Conservation (phyloP, 2,797 vertebrate species). For the Heteromormyrus szaboi region DNA sequence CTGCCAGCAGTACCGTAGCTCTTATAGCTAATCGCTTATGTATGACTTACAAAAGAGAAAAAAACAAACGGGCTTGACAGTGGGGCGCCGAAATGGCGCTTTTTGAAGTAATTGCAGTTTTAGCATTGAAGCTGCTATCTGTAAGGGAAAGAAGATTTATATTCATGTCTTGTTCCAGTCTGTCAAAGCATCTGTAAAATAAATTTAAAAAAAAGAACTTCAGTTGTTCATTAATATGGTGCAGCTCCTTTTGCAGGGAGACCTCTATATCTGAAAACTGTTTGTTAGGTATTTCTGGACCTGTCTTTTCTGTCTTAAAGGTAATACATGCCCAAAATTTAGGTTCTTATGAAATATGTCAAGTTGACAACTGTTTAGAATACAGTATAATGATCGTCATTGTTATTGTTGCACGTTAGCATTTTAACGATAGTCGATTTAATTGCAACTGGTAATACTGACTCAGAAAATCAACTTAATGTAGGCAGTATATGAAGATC, state of each 20-base stretch:
- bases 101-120: conserved; percentile 67
- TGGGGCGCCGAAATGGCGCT: conserved; percentile 54
- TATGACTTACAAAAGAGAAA: neutral
- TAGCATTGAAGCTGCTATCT: conserved; percentile 70
- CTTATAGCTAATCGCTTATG: neutral
- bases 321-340: neutral
- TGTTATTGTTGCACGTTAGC: neutral
- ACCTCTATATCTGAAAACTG: neutral
- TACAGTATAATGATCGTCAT: neutral
- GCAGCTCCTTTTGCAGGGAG: neutral
- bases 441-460: neutral
- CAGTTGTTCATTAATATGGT: conserved; percentile 57
- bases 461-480: neutral
- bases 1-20: conserved; percentile 29
- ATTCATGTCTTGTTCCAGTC: conserved; percentile 58
- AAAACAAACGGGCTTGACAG: conserved; percentile 55
- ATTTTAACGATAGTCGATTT: neutral
- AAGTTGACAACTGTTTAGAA: neutral
- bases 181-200: conserved; percentile 61
- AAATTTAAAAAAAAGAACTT: conserved; percentile 71
- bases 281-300: neutral
- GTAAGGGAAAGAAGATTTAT: conserved; percentile 51
- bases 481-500: neutral
- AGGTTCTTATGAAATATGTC: neutral
- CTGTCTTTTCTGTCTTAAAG: neutral